These are phyloP conservation scores for Channa argus DNA, from an alignment of 2,113 vertebrate species.

Conservation along the genomic window DNA sequence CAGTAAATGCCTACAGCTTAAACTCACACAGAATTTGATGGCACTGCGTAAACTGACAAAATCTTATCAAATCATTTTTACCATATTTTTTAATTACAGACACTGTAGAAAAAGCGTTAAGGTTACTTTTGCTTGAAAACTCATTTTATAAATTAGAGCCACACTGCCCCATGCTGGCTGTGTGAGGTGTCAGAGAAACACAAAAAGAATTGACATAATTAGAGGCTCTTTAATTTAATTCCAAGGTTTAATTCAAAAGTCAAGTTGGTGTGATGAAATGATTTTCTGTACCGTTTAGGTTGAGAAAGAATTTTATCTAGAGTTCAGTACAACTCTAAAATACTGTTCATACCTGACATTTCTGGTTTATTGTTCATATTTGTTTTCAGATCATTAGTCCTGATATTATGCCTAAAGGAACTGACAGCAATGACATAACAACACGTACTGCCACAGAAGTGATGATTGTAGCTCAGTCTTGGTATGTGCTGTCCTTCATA, in stretches of 20 bases:
- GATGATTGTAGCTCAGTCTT: not conserved
- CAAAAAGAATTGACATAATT: not conserved
- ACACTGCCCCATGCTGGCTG: constrained; percentile 69
- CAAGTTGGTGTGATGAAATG: not conserved
- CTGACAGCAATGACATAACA: not conserved
- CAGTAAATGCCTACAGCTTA: too few relatives aligned
- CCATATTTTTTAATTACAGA: too few relatives aligned
- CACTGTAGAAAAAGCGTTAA: too few relatives aligned
- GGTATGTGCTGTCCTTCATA: not conserved
- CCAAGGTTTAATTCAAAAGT: not conserved
- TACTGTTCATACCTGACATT: too few relatives aligned
- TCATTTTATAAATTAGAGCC: not conserved
- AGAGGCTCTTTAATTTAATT: not conserved
- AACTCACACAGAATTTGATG: too few relatives aligned
- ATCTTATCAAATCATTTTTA: too few relatives aligned
- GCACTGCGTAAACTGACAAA: too few relatives aligned
- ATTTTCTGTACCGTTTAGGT: not conserved
- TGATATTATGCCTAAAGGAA: not conserved
- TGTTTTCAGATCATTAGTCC: not conserved
- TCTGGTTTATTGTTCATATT: not conserved
- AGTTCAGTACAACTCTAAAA: not conserved
- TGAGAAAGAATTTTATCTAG: not conserved
- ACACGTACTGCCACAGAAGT: not conserved
- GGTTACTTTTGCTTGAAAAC: too few relatives aligned
- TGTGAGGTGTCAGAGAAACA: not conserved